These are phyloP conservation scores for Discoglossus pictus DNA, from an alignment of 2,797 vertebrate genomes.

Conservation along the genomic window DNA sequence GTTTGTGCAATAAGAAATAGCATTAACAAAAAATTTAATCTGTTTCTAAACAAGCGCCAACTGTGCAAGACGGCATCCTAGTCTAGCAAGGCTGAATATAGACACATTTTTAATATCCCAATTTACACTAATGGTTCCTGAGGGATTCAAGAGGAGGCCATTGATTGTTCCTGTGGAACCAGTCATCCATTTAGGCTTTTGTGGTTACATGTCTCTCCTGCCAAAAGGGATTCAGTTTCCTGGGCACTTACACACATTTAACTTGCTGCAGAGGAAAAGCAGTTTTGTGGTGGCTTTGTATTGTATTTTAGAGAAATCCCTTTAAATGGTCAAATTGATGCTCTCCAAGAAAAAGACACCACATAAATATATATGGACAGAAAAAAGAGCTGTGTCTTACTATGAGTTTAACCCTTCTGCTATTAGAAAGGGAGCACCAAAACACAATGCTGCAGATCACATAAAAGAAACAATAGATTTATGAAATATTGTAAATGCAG, in stretches of 20 bases:
- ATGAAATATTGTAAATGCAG: too few relatives aligned
- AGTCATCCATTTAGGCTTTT: neutral
- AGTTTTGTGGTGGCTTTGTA: slow-evolving; percentile 4
- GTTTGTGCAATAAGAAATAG: too few relatives aligned
- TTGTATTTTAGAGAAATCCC: neutral
- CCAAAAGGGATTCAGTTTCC: slow-evolving; percentile 2
- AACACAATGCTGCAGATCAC: too few relatives aligned
- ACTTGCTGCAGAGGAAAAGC: neutral
- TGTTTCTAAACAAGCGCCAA: too few relatives aligned
- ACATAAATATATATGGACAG: too few relatives aligned
- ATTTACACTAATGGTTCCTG: neutral
- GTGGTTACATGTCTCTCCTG: neutral
- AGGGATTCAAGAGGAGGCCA: neutral
- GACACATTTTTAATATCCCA: neutral
- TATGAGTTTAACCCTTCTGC: too few relatives aligned
- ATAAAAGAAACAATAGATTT: too few relatives aligned
- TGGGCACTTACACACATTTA: neutral
- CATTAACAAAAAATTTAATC: too few relatives aligned
- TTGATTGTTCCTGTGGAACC: neutral
- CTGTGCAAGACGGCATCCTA: too few relatives aligned
- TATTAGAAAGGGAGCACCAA: neutral
- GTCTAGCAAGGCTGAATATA: too few relatives aligned
- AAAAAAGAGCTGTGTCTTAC: too few relatives aligned
- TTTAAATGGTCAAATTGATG: slow-evolving; percentile 3
- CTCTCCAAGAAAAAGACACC: neutral